Evolutionary conservation across 2,113 vertebrate species (phyloP).

Genomic region (Columba janthina): DNA sequence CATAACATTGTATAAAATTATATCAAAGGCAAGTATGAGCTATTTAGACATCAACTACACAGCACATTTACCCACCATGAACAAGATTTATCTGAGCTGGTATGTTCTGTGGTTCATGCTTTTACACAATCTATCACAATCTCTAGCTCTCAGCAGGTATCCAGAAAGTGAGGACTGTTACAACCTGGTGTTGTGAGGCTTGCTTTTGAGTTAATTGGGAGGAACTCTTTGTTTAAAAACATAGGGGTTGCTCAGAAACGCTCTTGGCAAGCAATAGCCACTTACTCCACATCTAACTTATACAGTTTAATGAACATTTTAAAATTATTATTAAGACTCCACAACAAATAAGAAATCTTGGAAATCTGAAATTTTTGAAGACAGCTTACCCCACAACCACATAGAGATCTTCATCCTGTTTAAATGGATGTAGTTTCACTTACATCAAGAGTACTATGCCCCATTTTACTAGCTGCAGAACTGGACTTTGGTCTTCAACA

Average conservation of each 20-base stretch:
- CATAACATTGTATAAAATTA: neutral
- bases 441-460: neutral
- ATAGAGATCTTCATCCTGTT: neutral
- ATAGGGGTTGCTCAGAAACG: neutral
- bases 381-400: neutral
- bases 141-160: neutral
- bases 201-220: neutral
- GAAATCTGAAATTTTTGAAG: neutral
- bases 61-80: conserved; percentile 8
- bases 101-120: conserved; percentile 7
- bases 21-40: neutral
- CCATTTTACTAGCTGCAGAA: neutral
- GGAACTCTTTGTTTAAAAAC: neutral
- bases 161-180: neutral
- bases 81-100: conserved; percentile 28
- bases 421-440: neutral
- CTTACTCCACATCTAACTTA: neutral
- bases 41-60: neutral
- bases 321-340: neutral
- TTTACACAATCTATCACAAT: neutral
- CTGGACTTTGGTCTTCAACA: conserved; percentile 26
- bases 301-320: accelerated
- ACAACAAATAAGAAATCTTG: neutral
- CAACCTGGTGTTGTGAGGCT: neutral
- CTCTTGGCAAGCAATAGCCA: neutral